Conservation (phyloP, 2,797 vertebrate species). For the Jordanella pulchra region DNA sequence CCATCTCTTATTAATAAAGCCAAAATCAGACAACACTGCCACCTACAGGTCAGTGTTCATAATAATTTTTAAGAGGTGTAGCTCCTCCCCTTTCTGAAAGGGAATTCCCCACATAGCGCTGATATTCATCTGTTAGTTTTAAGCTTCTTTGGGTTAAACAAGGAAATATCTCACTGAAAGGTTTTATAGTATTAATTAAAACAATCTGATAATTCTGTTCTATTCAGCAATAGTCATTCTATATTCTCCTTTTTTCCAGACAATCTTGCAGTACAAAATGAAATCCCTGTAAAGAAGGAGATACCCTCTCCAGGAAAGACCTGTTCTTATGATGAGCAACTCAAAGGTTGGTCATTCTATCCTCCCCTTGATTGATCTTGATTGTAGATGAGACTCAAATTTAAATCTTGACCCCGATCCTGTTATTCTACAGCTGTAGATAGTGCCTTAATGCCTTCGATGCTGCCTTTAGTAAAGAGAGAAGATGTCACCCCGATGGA, state of each 20-base stretch:
- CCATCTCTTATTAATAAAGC: not conserved
- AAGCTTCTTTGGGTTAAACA: conserved; percentile 1
- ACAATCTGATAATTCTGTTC: not conserved
- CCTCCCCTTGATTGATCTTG: not conserved
- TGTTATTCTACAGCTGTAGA: conserved; percentile 81
- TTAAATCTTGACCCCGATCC: not conserved
- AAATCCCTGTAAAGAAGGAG: conserved; percentile 94
- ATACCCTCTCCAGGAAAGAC: conserved; percentile 88
- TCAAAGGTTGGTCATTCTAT: conserved; percentile 84
- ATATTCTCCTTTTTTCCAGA: conserved; percentile 7
- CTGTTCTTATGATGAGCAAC: conserved; percentile 92
- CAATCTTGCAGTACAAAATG: conserved; percentile 78
- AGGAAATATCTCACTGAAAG: conserved; percentile 9
- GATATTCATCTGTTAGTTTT: not conserved
- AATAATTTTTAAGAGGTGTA: not conserved
- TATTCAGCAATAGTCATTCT: not conserved
- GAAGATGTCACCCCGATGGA: conserved; percentile 97
- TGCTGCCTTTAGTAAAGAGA: conserved; percentile 92
- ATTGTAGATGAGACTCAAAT: not conserved
- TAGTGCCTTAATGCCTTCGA: conserved; percentile 85
- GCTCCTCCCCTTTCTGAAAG: conserved; percentile 6
- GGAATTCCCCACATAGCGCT: conserved; percentile 1
- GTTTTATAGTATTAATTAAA: not conserved
- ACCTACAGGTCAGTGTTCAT: conserved; percentile 21
- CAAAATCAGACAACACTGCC: conserved; percentile 27